Percentiles rank a stretch among this genome's conserved stretches.
These are phyloP conservation scores for Metridium senile DNA, from an alignment of 92 coral and sea anemone species.

Conservation along the genomic window DNA sequence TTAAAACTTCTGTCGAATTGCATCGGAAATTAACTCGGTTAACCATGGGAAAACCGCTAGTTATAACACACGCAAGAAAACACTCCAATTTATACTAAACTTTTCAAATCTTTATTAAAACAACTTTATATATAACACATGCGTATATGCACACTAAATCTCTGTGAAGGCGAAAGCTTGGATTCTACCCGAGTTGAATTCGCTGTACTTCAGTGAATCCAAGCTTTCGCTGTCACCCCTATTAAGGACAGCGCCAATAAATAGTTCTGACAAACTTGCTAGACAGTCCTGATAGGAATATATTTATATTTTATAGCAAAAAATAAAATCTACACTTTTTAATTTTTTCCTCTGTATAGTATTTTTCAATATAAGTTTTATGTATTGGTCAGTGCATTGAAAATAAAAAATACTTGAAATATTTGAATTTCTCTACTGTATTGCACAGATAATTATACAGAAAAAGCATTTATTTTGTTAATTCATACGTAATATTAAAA, in stretches of 20 bases:
- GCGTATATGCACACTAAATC: slow-evolving; percentile 16
- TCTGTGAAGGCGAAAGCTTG: slow-evolving; percentile 25
- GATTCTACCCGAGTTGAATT: slow-evolving; percentile 9
- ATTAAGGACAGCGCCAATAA: slow-evolving; percentile 4
- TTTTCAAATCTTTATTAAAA: slow-evolving; percentile 79
- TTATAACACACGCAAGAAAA: slow-evolving; percentile 15
- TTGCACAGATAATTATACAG: slow-evolving; percentile 82
- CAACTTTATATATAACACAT: slow-evolving; percentile 39
- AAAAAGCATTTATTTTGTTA: slow-evolving; percentile 48
- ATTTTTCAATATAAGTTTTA: slow-evolving; percentile 76
- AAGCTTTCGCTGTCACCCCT: not conserved
- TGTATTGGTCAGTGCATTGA: slow-evolving; percentile 79
- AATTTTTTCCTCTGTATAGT: slow-evolving; percentile 63
- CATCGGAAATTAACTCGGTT: not conserved
- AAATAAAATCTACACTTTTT: slow-evolving; percentile 95
- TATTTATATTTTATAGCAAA: slow-evolving; percentile 94
- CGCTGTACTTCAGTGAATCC: not conserved
- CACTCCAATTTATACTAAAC: slow-evolving; percentile 49
- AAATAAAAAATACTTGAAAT: slow-evolving; percentile 95
- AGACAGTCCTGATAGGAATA: slow-evolving; percentile 52
- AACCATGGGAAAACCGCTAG: not conserved
- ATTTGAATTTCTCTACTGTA: slow-evolving; percentile 68
- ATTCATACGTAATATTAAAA: slow-evolving; percentile 86
- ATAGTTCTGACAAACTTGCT: slow-evolving; percentile 39
- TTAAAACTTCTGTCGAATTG: not conserved